Base-by-base conservation (phyloP, 2,888 invertebrate genomes). In the Scaptomyza caliginosa region DNA sequence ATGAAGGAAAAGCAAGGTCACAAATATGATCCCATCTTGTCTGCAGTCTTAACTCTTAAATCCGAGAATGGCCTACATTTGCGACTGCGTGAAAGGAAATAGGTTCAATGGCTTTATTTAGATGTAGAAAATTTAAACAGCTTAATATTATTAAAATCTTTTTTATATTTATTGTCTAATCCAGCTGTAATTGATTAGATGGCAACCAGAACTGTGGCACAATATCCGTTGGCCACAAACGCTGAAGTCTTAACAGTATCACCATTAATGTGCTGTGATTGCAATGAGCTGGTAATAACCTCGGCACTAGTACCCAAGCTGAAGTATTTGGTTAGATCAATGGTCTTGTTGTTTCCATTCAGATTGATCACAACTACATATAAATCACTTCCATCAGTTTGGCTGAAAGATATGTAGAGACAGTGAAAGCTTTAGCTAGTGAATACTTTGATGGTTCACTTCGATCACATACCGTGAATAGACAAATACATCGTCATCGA, bases 331-430 rank as follows among this genome's bases (percentile, higher is more conserved):
- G 89, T 92, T 1, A 94, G 90, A 66, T 93, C 91, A 0, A 93
- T 90, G 1, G 75, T 82, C 75, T 93, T 92, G 21, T 92, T 89
- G 13, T 84, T 85, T 4, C 85, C 84, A 0, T 92, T 93, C 24
- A 94, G 88, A 86, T 95, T 95, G 64, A 93, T 90, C 6, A 94
- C 79, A 16, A 93, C 88, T 0, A 91, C 90, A 68, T 91, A 91
- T 0, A 83, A 62, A 40, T 90, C 89, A 52, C 88, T 88, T 17
- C 77, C 88, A 0, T 60, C 2, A 46, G 84, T 80, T 66, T 90
- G 76, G 1, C 90, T 90, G 38, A 4, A 43, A n/a, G 0, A 4
- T 1, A 24, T n/a, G n/a, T 6, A 30, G 8, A 10, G 2, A 21
- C 1, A 5, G 0, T 13, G 4, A 13, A 3, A 2, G 11, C 32